Conservation (phyloP, 2,113 vertebrate genomes). For the Propithecus coquereli region DNA sequence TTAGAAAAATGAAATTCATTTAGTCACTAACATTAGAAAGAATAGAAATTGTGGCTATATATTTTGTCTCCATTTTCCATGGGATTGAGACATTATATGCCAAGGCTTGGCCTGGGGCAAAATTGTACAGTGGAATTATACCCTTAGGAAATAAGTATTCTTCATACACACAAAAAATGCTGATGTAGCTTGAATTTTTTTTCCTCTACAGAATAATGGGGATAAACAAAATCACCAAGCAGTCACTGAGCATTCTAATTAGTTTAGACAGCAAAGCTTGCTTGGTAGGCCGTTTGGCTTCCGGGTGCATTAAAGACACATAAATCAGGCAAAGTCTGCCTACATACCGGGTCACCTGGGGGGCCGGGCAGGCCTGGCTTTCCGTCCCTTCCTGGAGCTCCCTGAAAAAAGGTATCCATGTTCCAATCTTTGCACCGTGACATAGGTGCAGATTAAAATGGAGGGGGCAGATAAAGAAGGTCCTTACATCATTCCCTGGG, state of each 20-base stretch:
- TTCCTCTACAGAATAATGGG: constrained; percentile 42
- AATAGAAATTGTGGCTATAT: constrained; percentile 31
- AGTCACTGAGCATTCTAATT: constrained; percentile 61
- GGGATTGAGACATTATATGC: constrained; percentile 41
- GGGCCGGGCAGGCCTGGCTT: constrained; percentile 92
- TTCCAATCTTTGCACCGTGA: constrained; percentile 24
- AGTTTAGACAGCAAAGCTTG: constrained; percentile 50
- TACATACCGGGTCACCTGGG: constrained; percentile 95
- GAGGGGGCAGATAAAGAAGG: neutral
- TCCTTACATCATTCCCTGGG: constrained; percentile 89
- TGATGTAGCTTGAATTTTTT: constrained; percentile 48
- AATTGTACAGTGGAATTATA: constrained; percentile 49
- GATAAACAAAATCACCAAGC: constrained; percentile 53
- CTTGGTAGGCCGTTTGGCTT: constrained; percentile 30
- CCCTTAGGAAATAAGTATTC: constrained; percentile 60
- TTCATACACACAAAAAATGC: constrained; percentile 4
- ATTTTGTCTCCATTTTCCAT: constrained; percentile 54
- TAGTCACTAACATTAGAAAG: constrained; percentile 20
- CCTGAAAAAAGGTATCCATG: constrained; percentile 83
- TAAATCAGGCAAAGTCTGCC: constrained; percentile 17
- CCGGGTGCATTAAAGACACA: constrained; percentile 39
- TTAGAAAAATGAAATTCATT: constrained; percentile 57
- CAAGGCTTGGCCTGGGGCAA: constrained; percentile 40
- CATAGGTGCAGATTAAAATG: neutral
- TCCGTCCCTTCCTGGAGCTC: constrained; percentile 91